Base-by-base conservation (phyloP, 2,113 vertebrate species). In the Cettia cetti region DNA sequence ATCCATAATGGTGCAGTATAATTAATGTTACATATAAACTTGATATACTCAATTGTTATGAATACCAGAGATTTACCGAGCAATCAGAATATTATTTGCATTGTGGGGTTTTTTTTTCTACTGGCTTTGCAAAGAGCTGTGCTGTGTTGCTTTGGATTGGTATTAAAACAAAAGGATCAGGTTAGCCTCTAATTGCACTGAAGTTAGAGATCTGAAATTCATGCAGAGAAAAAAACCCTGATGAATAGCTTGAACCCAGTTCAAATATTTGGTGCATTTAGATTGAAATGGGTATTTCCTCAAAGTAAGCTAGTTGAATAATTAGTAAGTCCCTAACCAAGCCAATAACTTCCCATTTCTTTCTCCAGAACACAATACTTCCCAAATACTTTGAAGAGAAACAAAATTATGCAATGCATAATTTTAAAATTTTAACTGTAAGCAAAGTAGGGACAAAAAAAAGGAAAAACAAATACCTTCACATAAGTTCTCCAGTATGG, bases 191-290 rank as follows among this genome's bases (percentile, higher is more conserved):
- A 89, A 78, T 81, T 96, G 82, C 37, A 84, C 78, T 76, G 90
- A 96, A 96, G 91, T 82, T 93, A 94, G 20, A 91, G 72, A 92
- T 72, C 71, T 75, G 69, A 96, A 95, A 93, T 86, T 61, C 53
- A 40, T 7, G 31, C 44, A 39, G 68, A 61, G 63, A 42, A 86
- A 87, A 87, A 91, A 82, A 4, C 19, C 68, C 88, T 66, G 63
- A 93, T 77, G 61, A 82, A 79, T 59, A 95, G 12, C 39, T 92
- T 93, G 79, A 97, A 95, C 37, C 27, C 53, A 84, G 47, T 93
- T 96, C 85, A 97, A 97, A 75, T 95, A 96, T 95, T 91, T 91
- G 45, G 82, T 95, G 63, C 37, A 76, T 86, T 75, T 88, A 91
- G 23, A 91, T 54, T 60, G 59, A 95, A 96, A 57, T 40, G 50